phyloP scores from a whole-genome alignment of 2,113 vertebrate genomes.

The Nycticorax nycticorax region DNA sequence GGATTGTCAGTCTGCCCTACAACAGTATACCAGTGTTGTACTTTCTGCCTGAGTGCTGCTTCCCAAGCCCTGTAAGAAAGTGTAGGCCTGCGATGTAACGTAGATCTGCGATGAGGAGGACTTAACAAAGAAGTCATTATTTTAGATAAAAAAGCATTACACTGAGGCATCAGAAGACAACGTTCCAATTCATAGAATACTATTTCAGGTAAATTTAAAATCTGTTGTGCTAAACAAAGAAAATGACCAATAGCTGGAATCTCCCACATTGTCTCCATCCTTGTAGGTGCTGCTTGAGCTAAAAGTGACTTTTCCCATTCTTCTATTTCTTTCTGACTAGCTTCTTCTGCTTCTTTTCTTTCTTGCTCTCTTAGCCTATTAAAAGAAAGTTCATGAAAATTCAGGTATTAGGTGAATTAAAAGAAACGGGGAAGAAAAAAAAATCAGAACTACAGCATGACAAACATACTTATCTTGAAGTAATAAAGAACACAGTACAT shows the following conservation, averaged over 20 bases:
- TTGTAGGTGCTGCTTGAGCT: slow-evolving; percentile 84
- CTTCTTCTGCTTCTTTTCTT: slow-evolving; percentile 94
- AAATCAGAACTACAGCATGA: not conserved
- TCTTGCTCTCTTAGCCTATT: slow-evolving; percentile 92
- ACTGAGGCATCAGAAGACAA: slow-evolving; percentile 95
- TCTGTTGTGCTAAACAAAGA: slow-evolving; percentile 94
- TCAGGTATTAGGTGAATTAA: not conserved
- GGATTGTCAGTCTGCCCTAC: slow-evolving; percentile 85
- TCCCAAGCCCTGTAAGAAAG: slow-evolving; percentile 93
- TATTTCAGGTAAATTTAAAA: slow-evolving; percentile 95
- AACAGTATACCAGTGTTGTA: slow-evolving; percentile 88
- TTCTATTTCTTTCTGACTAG: slow-evolving; percentile 92
- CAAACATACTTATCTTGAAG: not conserved
- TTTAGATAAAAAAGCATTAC: slow-evolving; percentile 91
- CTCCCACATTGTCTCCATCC: slow-evolving; percentile 92
- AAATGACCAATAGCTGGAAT: slow-evolving; percentile 98
- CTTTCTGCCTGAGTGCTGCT: slow-evolving; percentile 86
- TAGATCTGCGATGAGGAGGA: slow-evolving; percentile 85
- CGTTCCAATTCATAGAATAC: slow-evolving; percentile 96
- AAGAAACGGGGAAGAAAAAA: not conserved
- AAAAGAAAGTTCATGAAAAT: slow-evolving; percentile 52
- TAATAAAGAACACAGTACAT: not conserved
- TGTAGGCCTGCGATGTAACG: slow-evolving; percentile 86
- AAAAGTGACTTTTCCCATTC: slow-evolving; percentile 92
- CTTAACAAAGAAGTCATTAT: slow-evolving; percentile 96